These are phyloP conservation scores for Taenaris catops DNA, from an alignment of 2,888 invertebrate species.

Conservation along the genomic window DNA sequence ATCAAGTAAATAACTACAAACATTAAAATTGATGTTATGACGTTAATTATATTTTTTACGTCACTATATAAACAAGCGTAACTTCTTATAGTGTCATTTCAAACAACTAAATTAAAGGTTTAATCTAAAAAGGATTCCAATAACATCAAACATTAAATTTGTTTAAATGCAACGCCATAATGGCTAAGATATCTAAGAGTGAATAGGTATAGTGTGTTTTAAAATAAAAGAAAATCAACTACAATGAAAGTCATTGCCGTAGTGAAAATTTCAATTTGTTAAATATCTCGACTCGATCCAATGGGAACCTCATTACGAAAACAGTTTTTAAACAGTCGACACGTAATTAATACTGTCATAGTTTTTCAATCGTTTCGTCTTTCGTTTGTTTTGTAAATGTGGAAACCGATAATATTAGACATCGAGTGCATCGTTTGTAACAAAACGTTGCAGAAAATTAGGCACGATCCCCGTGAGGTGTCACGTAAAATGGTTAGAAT, in stretches of 20 bases:
- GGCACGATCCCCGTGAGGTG: slow-evolving; percentile 45
- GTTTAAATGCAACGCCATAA: not conserved
- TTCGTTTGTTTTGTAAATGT: slow-evolving; percentile 74
- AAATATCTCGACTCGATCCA: slow-evolving; percentile 23
- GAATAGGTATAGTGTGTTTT: too few species aligned
- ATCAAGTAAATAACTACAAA: too few species aligned
- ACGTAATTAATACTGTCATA: slow-evolving; percentile 43
- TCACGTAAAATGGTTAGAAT: slow-evolving; percentile 61
- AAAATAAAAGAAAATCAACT: slow-evolving; percentile 5
- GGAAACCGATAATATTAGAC: slow-evolving; percentile 68
- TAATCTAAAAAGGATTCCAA: slow-evolving; percentile 1
- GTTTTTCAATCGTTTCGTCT: slow-evolving; percentile 28
- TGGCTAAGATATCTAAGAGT: not conserved
- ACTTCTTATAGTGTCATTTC: slow-evolving; percentile 1
- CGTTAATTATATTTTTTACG: slow-evolving; percentile 3
- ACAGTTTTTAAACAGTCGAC: slow-evolving; percentile 33
- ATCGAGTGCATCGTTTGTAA: slow-evolving; percentile 75
- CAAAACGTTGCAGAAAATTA: slow-evolving; percentile 73
- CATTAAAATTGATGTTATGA: slow-evolving; percentile 2
- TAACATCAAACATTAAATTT: not conserved
- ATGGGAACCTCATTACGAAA: slow-evolving; percentile 34
- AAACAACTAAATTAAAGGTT: slow-evolving; percentile 2
- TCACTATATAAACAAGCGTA: not conserved
- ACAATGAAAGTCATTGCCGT: slow-evolving; percentile 25
- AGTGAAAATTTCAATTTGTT: slow-evolving; percentile 33